phyloP scores from a whole-genome alignment of 1,140 invertebrate species.

The Rhynchophorus ferrugineus region DNA sequence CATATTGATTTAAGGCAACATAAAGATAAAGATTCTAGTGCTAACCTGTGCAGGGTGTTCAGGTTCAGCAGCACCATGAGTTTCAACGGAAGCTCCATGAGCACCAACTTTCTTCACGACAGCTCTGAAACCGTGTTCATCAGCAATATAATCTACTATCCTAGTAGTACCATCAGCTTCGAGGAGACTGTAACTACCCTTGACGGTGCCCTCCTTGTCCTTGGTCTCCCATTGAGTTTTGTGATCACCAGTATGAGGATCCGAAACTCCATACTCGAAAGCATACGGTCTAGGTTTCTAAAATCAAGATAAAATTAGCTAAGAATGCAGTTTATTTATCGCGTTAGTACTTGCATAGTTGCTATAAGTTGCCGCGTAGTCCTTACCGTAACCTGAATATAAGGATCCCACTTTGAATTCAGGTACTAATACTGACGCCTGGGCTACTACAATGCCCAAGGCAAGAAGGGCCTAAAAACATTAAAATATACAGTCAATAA shows the following conservation, averaged over 20 bases:
- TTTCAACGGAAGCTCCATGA: conserved; percentile 19
- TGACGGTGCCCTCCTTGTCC: conserved; percentile 44
- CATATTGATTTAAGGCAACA: neutral
- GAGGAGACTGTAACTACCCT: conserved; percentile 43
- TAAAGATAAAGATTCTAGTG: neutral
- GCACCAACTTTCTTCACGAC: conserved; percentile 36
- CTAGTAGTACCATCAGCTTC: conserved; percentile 44
- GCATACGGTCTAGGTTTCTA: conserved; percentile 38
- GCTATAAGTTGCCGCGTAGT: conserved; percentile 27
- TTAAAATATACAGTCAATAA: no score
- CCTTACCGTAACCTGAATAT: conserved; percentile 15
- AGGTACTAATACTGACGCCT: conserved; percentile 10
- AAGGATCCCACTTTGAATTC: conserved; percentile 11
- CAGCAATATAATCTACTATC: conserved; percentile 44
- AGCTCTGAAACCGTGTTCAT: conserved; percentile 44
- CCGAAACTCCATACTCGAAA: conserved; percentile 45
- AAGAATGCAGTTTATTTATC: neutral
- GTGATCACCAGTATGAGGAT: conserved; percentile 45
- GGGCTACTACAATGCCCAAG: conserved; percentile 5
- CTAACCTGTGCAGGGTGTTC: conserved; percentile 1
- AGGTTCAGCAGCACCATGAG: conserved; percentile 13
- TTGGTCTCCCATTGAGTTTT: conserved; percentile 45
- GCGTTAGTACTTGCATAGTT: conserved; percentile 35
- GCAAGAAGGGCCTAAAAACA: conserved; percentile 7
- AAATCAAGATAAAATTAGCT: neutral